These are phyloP conservation scores for Sylvilagus floridanus DNA, from an alignment of 2,797 vertebrate species.

Conservation along the genomic window DNA sequence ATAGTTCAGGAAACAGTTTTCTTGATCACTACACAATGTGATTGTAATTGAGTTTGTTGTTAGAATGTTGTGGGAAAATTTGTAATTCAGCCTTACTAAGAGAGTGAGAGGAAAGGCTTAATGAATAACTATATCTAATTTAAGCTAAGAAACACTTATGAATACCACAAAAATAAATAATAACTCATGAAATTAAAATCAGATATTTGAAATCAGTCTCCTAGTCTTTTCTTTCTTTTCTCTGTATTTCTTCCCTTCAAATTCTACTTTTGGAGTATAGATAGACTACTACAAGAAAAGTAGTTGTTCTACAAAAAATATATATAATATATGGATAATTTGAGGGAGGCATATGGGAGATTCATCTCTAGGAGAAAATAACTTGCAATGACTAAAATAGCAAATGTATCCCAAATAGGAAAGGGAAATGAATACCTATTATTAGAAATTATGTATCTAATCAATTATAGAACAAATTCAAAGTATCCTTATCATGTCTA, in stretches of 20 bases:
- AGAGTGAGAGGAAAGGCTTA: background rate
- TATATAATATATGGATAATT: background rate
- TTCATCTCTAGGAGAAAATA: background rate
- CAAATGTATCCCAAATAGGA: conserved; percentile 12
- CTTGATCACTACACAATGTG: background rate
- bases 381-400: background rate
- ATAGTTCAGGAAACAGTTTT: background rate
- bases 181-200: conserved; percentile 30
- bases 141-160: background rate
- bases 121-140: background rate
- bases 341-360: background rate
- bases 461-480: conserved; percentile 16
- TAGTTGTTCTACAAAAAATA: background rate
- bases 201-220: background rate
- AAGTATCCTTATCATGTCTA: background rate
- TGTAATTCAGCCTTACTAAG: background rate
- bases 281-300: background rate
- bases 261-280: background rate
- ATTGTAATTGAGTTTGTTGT: background rate
- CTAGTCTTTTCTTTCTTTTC: background rate
- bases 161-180: background rate
- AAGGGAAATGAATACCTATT: background rate
- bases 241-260: background rate
- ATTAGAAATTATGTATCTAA: conserved; percentile 2
- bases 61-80: background rate